Evolutionary conservation across 1,140 invertebrate species (phyloP).

Genomic region (Diachasma alloeum): DNA sequence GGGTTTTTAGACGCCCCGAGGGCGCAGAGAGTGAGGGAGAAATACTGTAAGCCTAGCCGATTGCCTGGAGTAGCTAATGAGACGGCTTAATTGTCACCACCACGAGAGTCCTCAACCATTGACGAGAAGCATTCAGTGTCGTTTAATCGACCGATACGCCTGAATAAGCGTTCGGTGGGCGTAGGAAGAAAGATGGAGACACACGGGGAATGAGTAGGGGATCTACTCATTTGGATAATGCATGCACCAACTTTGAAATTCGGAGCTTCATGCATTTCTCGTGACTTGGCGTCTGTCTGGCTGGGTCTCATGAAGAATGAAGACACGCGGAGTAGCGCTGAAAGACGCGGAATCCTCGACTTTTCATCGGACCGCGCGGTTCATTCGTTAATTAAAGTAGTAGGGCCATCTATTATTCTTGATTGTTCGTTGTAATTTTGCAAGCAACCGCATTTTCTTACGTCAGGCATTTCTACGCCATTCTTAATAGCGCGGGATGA

Average conservation of each 20-base stretch:
- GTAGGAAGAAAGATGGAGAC: too few species aligned
- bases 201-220: background rate
- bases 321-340: too few species aligned
- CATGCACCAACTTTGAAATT: conserved; percentile 28
- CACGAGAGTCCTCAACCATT: background rate
- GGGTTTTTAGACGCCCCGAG: background rate
- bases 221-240: conserved; percentile 35
- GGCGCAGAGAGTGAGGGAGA: background rate
- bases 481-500: background rate
- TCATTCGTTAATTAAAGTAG: conserved; percentile 12
- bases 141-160: conserved; percentile 29
- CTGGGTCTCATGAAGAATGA: too few species aligned
- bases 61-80: conserved; percentile 36
- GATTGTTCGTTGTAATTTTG: background rate
- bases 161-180: background rate
- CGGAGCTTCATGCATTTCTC: background rate
- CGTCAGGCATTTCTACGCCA: background rate
- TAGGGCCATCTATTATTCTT: background rate
- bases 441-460: background rate
- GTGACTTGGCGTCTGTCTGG: background rate
- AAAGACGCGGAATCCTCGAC: background rate
- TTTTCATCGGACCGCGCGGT: background rate
- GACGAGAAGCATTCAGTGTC: background rate
- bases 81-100: conserved; percentile 21
- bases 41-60: conserved; percentile 23